These are phyloP conservation scores for Notocelia uddmanniana DNA, from an alignment of 2,888 invertebrate genomes.

Conservation along the genomic window DNA sequence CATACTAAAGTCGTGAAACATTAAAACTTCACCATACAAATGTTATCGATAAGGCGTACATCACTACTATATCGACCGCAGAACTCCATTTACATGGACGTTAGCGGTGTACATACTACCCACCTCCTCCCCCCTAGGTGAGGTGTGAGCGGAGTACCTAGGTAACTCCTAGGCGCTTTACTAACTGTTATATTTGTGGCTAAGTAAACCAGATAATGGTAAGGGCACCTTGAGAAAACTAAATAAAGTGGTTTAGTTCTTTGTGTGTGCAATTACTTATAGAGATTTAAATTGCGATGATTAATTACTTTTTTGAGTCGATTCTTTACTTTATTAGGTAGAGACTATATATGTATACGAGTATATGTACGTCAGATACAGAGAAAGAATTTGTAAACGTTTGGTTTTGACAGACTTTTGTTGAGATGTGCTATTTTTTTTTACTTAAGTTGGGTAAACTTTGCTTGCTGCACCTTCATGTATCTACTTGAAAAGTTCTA, in stretches of 20 bases:
- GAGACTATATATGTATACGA: too few relatives aligned
- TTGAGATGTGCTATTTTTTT: too few relatives aligned
- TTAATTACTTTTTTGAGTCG: too few relatives aligned
- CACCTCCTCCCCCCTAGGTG: conserved; percentile 51
- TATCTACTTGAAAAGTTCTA: too few relatives aligned
- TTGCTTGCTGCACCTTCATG: too few relatives aligned
- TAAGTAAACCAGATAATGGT: not conserved
- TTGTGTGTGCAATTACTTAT: too few relatives aligned
- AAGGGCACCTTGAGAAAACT: not conserved
- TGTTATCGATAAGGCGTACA: conserved; percentile 48
- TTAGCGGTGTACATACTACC: conserved; percentile 57
- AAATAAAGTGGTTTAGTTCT: not conserved
- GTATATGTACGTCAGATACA: too few relatives aligned
- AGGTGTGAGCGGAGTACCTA: conserved; percentile 42
- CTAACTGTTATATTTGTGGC: conserved; percentile 27
- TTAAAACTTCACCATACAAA: not conserved
- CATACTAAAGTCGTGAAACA: not conserved
- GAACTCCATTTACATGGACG: conserved; percentile 65
- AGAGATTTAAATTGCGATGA: too few relatives aligned
- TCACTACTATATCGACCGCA: conserved; percentile 71
- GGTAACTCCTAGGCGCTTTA: conserved; percentile 22
- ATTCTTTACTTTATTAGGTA: too few relatives aligned
- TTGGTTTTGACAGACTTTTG: too few relatives aligned
- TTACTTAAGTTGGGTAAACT: too few relatives aligned
- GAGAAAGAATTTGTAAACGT: too few relatives aligned